Evolutionary conservation across 2,888 invertebrate genomes (phyloP).

Genomic region (Drosophila macrospina): DNA sequence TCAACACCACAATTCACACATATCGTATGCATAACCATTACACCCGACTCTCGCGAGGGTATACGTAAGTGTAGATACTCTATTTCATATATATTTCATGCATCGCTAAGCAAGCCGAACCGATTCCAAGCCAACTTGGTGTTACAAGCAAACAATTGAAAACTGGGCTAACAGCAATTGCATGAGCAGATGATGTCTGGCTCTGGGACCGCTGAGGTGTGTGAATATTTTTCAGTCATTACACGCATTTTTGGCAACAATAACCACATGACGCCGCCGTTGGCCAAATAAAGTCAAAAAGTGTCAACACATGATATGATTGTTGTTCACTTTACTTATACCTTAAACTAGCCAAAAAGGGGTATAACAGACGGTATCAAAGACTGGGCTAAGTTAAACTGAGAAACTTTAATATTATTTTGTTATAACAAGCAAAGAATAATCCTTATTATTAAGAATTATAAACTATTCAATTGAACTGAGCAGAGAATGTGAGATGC

Average conservation of each 20-base stretch:
- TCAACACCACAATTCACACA: conserved; percentile 22
- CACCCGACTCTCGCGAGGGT: conserved; percentile 30
- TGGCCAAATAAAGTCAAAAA: conserved; percentile 70
- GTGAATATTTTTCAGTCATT: conserved; percentile 75
- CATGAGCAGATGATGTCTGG: conserved; percentile 61
- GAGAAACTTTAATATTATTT: no score
- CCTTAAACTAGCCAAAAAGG: not conserved
- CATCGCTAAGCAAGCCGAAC: conserved; percentile 43
- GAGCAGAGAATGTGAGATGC: no score
- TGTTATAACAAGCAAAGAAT: no score
- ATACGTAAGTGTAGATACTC: conserved; percentile 3
- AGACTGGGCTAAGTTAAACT: no score
- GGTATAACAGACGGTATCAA: not conserved
- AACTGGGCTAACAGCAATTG: conserved; percentile 78
- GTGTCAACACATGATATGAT: conserved; percentile 70
- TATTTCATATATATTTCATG: conserved; percentile 50
- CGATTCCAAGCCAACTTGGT: conserved; percentile 16
- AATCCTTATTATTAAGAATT: no score
- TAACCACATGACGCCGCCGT: conserved; percentile 31
- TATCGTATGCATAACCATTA: conserved; percentile 23
- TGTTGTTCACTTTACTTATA: conserved; percentile 17
- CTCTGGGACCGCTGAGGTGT: conserved; percentile 60
- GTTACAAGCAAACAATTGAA: conserved; percentile 44
- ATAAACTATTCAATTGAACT: no score
- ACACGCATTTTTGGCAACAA: conserved; percentile 60